Conservation (phyloP, 2,888 invertebrate species). For the Macaria liturata region DNA sequence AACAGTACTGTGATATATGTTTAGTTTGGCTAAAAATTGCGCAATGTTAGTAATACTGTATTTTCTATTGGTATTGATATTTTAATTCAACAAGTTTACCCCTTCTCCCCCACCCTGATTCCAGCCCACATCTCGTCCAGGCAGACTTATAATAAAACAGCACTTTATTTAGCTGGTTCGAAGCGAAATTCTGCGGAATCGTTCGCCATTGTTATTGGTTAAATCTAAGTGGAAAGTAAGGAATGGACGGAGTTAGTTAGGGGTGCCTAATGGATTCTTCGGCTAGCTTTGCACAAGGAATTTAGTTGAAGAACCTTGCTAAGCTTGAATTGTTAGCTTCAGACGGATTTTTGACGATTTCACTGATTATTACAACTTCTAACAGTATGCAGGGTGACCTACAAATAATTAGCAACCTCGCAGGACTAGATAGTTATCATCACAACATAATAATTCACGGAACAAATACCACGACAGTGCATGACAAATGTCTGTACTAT, state of each 20-base stretch:
- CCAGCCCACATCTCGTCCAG: slow-evolving; percentile 14
- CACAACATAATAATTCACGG: too few species aligned
- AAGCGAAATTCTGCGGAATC: slow-evolving; percentile 31
- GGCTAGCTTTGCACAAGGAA: background rate
- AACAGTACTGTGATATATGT: too few species aligned
- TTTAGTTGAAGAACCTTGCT: background rate
- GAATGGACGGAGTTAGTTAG: slow-evolving; percentile 20
- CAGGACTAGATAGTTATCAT: too few species aligned
- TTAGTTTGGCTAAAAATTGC: too few species aligned
- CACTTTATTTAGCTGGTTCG: slow-evolving; percentile 37
- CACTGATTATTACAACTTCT: too few species aligned
- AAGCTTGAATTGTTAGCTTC: background rate
- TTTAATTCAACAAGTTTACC: background rate
- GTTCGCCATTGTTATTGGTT: slow-evolving; percentile 34
- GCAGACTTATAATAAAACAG: slow-evolving; percentile 34
- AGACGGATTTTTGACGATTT: too few species aligned
- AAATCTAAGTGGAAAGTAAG: slow-evolving; percentile 30
- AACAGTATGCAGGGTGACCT: too few species aligned
- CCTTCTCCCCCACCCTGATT: background rate
- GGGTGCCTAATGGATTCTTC: slow-evolving; percentile 11
- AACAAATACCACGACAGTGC: too few species aligned
- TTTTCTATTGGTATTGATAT: too few species aligned
- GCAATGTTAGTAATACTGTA: too few species aligned
- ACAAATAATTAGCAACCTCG: too few species aligned
- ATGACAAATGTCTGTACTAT: too few species aligned